Base-by-base conservation (phyloP, 2,797 vertebrate genomes). In the Brachyrhaphis roseni region DNA sequence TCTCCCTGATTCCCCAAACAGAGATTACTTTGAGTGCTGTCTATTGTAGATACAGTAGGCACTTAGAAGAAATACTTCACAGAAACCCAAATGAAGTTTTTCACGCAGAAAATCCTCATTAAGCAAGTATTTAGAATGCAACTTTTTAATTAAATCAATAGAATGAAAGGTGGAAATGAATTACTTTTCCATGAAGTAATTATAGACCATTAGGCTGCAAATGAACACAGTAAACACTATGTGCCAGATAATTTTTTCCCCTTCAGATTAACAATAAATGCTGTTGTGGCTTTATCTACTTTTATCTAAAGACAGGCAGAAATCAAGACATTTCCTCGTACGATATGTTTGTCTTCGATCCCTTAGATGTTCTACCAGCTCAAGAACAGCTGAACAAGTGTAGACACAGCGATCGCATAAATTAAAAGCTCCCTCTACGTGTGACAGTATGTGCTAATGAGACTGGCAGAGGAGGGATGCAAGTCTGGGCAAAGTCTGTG, bases 401-500 rank as follows among this genome's bases (percentile, higher is more conserved):
- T 7, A 71, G 15, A 77, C 28, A 76, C 20, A 49, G 51, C 28
- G 68, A 62, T n/a, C 18, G 16, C 20, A 74, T 39, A 36, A 8
- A 8, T 51, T 73, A 70, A 80, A 84, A 78, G 47, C 57, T 59
- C 49, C 28, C 31, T 36, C 47, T 31, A 28, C 80, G 15, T 74
- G 28, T 77, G 18, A 26, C 46, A 45, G 79, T 36, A 59, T 51
- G 73, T 76, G 47, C 46, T 70, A 45, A 0, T 34, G n/a, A 74
- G 64, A 62, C 78, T 1, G 64, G 80, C 80, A 70, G 76, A 77
- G 74, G 71, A 80, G 68, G 76, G 57, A 64, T 74, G 55, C 90
- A 91, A 91, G 89, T 90, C 87, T 64, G 79, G 87, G 89, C 90
- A 92, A 72, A 84, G 80, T 77, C 59, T 4, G 39, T 80, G 70